Percentiles rank a stretch among this genome's conserved stretches.
These are phyloP conservation scores for Lycaon pictus DNA, from an alignment of 2,113 vertebrate species.

Conservation along the genomic window DNA sequence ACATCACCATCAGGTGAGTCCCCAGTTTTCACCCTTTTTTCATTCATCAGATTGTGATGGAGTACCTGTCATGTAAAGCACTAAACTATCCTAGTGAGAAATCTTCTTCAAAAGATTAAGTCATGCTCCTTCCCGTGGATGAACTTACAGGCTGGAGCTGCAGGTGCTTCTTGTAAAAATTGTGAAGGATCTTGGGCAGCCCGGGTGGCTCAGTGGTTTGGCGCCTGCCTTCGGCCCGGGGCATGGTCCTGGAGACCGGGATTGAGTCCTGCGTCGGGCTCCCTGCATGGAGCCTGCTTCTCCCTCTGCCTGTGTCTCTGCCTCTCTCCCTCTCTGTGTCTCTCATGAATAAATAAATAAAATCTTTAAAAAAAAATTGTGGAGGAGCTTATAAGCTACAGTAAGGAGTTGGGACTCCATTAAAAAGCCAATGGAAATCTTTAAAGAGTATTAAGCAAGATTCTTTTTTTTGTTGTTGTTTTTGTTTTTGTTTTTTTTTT, in stretches of 20 bases:
- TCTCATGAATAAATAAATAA: too few species aligned
- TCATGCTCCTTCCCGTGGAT: neutral
- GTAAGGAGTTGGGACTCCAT: neutral
- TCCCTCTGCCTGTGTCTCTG: too few species aligned
- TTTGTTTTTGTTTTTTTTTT: too few species aligned
- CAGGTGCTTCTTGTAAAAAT: neutral
- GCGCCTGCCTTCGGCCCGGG: too few species aligned
- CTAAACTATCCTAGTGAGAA: neutral
- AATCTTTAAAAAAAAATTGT: neutral
- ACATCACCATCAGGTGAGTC: neutral
- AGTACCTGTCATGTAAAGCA: neutral
- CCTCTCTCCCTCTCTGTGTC: too few species aligned
- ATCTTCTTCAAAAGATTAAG: neutral
- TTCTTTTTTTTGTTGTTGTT: too few species aligned
- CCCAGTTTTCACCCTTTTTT: neutral
- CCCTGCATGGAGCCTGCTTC: too few species aligned
- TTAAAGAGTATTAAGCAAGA: neutral
- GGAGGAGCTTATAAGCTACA: neutral
- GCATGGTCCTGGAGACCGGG: too few species aligned
- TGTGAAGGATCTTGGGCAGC: neutral
- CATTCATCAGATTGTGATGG: neutral
- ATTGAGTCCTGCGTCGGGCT: too few species aligned
- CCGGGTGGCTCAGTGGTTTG: too few species aligned
- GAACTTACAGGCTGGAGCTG: neutral
- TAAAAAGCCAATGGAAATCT: neutral